Evolutionary conservation across 1,140 invertebrate genomes (phyloP), one percentile per base, ranked within the genome.

Genomic region (Drosophila repleta): DNA sequence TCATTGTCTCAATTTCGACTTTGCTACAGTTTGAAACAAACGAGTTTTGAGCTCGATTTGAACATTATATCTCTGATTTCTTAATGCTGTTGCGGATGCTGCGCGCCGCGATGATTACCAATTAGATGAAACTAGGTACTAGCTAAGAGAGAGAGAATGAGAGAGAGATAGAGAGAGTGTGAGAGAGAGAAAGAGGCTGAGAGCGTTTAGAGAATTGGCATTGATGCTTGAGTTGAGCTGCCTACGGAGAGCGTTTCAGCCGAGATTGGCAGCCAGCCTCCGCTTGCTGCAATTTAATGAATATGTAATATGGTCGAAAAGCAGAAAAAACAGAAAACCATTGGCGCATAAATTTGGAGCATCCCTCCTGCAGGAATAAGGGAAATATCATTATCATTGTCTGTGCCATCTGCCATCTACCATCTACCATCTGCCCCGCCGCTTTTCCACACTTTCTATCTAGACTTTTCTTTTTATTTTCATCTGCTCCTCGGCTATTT

Each of bases 1-100:
- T 61, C 64, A 84, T 87, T 79, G 53, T 35, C 29, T 39, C 64
- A 58, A 3, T 52, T 58, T 55, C 32, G 46, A 52, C 56, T 13
- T 46, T n/a, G 32, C 15, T 39, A 49, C 15, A 79, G 10, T 45
- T 57, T 57, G 2, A n/a, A 43, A 41, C 53, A 56, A 85, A 87
- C 81, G 52, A 81, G 81, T 85, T 85, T 87, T 63, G 41, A 85
- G 77, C 77, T 76, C 37, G 71, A 66, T 84, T 79, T 29, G 6
- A 56, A 20, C 43, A 37, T 26, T 57, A 49, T 35, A 61, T 20
- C 26, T 60, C 29, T 55, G 61, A 41, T 57, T 70, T 64, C 39
- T 46, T n/a, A 11, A 21, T 46, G 10, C 52, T 29, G 13, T 7
- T 39, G 11, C 53, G 35, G 32, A 13, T 58, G 32, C 39, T 57